Conservation (phyloP, 1,140 invertebrate species). For the Drosophila teissieri region DNA sequence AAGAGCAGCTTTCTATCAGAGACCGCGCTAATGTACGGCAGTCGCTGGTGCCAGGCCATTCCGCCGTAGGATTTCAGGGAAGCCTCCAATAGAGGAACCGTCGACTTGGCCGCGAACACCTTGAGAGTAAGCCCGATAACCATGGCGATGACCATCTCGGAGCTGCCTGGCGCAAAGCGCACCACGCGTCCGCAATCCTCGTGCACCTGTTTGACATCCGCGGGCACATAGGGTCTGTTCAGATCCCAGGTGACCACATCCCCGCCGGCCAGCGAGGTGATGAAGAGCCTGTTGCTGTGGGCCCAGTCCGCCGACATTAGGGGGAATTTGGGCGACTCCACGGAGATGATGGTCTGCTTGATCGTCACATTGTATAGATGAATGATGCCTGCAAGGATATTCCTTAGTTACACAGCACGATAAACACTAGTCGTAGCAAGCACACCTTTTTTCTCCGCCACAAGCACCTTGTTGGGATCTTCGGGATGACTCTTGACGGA, state of each 20-base stretch:
- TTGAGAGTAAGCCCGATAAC: constrained; percentile 87
- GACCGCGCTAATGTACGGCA: constrained; percentile 87
- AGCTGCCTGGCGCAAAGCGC: constrained; percentile 86
- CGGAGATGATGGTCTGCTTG: constrained; percentile 89
- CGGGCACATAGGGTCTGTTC: constrained; percentile 86
- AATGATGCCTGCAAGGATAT: constrained; percentile 85
- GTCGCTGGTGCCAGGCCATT: constrained; percentile 87
- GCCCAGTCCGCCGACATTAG: constrained; percentile 90
- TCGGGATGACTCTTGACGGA: constrained; percentile 89
- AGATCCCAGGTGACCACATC: constrained; percentile 88
- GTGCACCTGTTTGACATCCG: constrained; percentile 86
- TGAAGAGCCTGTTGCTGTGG: constrained; percentile 86
- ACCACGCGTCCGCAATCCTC: constrained; percentile 86
- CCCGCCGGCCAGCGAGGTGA: constrained; percentile 87
- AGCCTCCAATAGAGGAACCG: constrained; percentile 86
- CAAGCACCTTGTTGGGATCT: constrained; percentile 90
- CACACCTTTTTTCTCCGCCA: constrained; percentile 90
- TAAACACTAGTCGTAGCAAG: too few species aligned
- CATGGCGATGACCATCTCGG: constrained; percentile 85
- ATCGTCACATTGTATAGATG: constrained; percentile 90
- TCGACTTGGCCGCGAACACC: constrained; percentile 86
- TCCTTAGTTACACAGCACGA: too few species aligned
- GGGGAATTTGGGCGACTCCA: constrained; percentile 88
- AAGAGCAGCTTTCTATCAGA: constrained; percentile 87
- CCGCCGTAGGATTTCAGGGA: constrained; percentile 86